Base-by-base conservation (phyloP, 2,113 vertebrate genomes). In the Patagioenas fasciata region DNA sequence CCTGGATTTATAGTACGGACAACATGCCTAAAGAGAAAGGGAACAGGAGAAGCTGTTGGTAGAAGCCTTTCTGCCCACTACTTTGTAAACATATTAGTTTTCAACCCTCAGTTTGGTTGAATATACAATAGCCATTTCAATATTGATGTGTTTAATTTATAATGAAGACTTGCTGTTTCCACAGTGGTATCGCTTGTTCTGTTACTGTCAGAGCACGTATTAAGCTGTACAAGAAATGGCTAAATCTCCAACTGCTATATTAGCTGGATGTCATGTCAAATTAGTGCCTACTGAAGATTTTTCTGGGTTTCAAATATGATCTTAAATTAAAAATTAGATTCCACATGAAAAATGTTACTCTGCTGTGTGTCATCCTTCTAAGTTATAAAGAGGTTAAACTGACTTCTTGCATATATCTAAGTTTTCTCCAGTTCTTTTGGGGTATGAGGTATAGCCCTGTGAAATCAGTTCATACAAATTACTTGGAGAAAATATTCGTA, bases 121-220 rank as follows among this genome's bases (percentile, higher is more conserved):
- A 91, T 88, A 31, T 42, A 61, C 44, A 66, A 57, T 32, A 77
- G 58, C 77, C 53, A 56, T 71, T 80, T 60, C 3, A 10, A 7
- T 90, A 87, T 64, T 8, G 72, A 92, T 64, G 40, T 88, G 64
- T 93, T 96, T 80, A 91, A 92, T 91, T 90, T 93, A 83, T 96
- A 96, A 90, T 94, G 85, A 94, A 64, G 85, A 34, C 71, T 78
- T 94, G 81, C 87, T 95, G 36, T 91, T 93, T 80, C 88, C 87
- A 67, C 88, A 96, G 53, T n/a, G 57, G 18, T 73, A 61, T 64
- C 3, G 4, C 88, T 96, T 81, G 40, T 86, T 91, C 91, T 89
- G 24, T 88, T 96, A 93, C 88, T 95, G 65, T 90, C 89, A 91
- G 85, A 85, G 44, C 15, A 54, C 48, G 20, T 83, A 88, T 78